Evolutionary conservation across 2,797 vertebrate species (phyloP).

Genomic region (Adrianichthys oophorus): DNA sequence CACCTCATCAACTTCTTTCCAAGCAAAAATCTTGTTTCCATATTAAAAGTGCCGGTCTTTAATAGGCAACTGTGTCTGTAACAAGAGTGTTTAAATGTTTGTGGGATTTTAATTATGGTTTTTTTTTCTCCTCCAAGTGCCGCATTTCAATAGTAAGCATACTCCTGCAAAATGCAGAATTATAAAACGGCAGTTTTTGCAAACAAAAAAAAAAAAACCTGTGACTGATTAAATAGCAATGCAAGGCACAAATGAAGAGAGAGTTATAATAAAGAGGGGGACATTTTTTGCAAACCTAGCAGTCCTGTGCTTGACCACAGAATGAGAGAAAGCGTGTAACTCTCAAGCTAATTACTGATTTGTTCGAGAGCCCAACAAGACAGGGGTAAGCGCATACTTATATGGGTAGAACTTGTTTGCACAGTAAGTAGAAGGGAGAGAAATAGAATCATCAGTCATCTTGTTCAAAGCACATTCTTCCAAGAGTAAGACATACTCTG

Average conservation of each 20-base stretch:
- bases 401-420: constrained; percentile 49
- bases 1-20: constrained; percentile 42
- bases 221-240: constrained; percentile 68
- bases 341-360: constrained; percentile 61
- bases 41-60: constrained; percentile 73
- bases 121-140: constrained; percentile 44
- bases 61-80: constrained; percentile 69
- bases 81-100: constrained; percentile 74
- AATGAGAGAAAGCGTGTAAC: constrained; percentile 61
- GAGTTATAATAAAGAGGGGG: constrained; percentile 52
- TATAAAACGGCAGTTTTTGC: constrained; percentile 78
- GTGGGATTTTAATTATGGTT: constrained; percentile 75
- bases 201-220: constrained; percentile 47
- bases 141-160: constrained; percentile 48
- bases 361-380: constrained; percentile 43
- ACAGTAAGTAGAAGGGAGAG: constrained; percentile 51
- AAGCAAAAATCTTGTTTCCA: constrained; percentile 75
- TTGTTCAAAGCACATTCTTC: constrained; percentile 51
- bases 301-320: constrained; percentile 57
- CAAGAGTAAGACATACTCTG: constrained; percentile 43
- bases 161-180: constrained; percentile 73
- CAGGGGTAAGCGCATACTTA: constrained; percentile 46
- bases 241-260: constrained; percentile 49
- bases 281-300: constrained; percentile 38
- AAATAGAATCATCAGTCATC: constrained; percentile 57